Evolutionary conservation across 2,797 vertebrate genomes (phyloP), one percentile per base, ranked within the genome.

Genomic region (Sebastes hopkinsi): DNA sequence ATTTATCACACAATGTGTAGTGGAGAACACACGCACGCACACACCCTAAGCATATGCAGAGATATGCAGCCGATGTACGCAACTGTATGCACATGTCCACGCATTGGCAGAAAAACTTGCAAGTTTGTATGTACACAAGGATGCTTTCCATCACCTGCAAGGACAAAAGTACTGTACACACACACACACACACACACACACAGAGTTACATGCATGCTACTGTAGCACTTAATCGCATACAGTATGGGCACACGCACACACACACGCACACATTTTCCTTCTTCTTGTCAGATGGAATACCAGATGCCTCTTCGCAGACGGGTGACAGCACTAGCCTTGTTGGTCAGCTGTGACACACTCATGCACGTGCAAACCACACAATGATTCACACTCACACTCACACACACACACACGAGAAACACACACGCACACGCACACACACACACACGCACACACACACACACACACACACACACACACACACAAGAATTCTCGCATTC

Each of bases 201-300:
- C n/a, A 38, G 2, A 38, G 6, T 30, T 30, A 67, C 60, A 52
- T 36, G 46, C 16, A 56, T 70, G 25, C 58, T 23, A 59, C 52
- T 29, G 54, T 54, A 61, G 55, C 10, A 73, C 34, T 54, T 74
- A 82, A 75, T 71, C 25, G 64, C 64, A 75, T 25, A 72, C 71
- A 76, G 61, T 52, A 58, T 64, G 27, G 25, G 36, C 16, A n/a
- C 18, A 58, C 22, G 36, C 36, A 55, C 68, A 68, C 20, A 69
- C 34, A 68, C 52, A 79, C 38, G 34, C 42, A 62, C 67, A 67
- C 20, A 76, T 38, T 66, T 46, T 67, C 52, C 27, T 69, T 58
- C 68, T 68, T 60, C 62, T 70, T 75, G 86, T 93, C 93, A 92
- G 83, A 94, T 92, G 91, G 91, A 81, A 78, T 72, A 92, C 76